Conservation (phyloP, 2,113 vertebrate species). For the Melanocharis versteri region DNA sequence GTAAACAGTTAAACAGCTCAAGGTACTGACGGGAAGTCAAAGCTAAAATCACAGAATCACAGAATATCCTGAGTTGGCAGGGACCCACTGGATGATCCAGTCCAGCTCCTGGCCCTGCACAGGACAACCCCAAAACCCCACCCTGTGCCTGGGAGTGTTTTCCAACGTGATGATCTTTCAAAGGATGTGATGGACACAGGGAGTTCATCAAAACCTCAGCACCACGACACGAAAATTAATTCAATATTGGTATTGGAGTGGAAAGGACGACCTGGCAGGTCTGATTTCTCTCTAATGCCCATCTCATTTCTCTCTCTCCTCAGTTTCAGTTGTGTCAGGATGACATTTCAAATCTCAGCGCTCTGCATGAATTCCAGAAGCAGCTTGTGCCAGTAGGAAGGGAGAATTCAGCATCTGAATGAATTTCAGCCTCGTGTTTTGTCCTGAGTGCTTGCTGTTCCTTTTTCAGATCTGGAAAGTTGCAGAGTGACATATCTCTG, state of each 20-base stretch:
- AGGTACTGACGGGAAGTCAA: not conserved
- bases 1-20: not conserved
- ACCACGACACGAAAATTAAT: not conserved
- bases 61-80: not conserved
- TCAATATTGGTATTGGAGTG: not conserved
- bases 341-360: not conserved
- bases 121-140: not conserved
- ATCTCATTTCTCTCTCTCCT: not conserved
- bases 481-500: slow-evolving; percentile 60
- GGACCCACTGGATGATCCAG: not conserved
- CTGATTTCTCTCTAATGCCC: not conserved
- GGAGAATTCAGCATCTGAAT: not conserved
- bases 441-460: not conserved
- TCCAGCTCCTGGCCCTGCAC: not conserved
- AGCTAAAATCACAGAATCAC: not conserved
- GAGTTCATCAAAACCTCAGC: not conserved
- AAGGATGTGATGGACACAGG: not conserved
- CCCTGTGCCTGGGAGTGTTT: not conserved
- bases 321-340: not conserved
- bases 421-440: not conserved
- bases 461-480: slow-evolving; percentile 70
- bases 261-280: not conserved
- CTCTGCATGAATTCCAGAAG: not conserved
- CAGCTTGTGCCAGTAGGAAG: not conserved
- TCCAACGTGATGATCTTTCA: not conserved